phyloP scores from a whole-genome alignment of 2,113 vertebrate species.

The Patagioenas fasciata region DNA sequence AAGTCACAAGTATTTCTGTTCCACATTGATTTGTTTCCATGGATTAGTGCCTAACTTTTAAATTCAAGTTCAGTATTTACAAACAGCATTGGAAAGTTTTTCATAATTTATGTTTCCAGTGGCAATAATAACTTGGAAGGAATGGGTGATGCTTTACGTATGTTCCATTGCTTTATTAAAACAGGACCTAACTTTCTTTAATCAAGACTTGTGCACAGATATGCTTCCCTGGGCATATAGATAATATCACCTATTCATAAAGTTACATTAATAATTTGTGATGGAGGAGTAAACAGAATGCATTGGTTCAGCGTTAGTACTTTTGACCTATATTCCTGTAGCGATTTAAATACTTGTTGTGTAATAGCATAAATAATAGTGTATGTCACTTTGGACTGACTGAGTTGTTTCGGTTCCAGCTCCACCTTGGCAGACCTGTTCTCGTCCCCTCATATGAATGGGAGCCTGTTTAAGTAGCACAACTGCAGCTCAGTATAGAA shows the following conservation, averaged over 20 bases:
- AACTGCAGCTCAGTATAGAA: neutral
- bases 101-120: constrained; percentile 45
- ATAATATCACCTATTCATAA: neutral
- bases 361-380: neutral
- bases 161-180: constrained; percentile 54
- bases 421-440: neutral
- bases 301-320: constrained; percentile 9
- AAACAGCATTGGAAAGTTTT: constrained; percentile 24
- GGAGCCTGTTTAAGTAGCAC: neutral
- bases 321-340: neutral
- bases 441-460: neutral
- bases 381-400: neutral
- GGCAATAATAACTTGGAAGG: constrained; percentile 59
- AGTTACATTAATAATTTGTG: constrained; percentile 41
- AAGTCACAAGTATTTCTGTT: constrained; percentile 21
- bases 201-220: neutral
- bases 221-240: constrained; percentile 8
- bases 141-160: constrained; percentile 38
- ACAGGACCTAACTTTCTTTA: constrained; percentile 14
- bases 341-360: neutral
- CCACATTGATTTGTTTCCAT: constrained; percentile 12
- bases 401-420: neutral
- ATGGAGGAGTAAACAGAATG: neutral
- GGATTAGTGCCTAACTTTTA: constrained; percentile 35
- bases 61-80: constrained; percentile 34